phyloP scores from a whole-genome alignment of 2,797 vertebrate genomes.

The Trachurus trachurus region DNA sequence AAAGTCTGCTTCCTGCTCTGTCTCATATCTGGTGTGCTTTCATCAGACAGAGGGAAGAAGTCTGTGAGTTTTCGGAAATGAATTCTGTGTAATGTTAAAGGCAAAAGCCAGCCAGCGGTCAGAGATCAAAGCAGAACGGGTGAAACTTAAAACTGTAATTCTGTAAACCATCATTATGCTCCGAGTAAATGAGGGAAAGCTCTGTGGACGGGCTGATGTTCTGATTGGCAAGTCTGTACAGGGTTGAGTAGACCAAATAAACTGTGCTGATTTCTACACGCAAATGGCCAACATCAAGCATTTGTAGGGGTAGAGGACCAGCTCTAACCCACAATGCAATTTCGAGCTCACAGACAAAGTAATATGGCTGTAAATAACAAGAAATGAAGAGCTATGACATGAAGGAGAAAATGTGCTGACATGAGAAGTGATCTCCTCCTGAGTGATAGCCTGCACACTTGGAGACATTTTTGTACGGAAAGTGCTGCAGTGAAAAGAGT shows the following conservation, averaged over 20 bases:
- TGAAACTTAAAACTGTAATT: conserved; percentile 86
- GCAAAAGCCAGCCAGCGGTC: conserved; percentile 70
- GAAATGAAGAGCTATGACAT: conserved; percentile 58
- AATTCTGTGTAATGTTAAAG: conserved; percentile 80
- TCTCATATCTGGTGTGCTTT: conserved; percentile 83
- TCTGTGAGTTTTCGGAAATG: conserved; percentile 73
- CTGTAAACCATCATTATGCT: conserved; percentile 81
- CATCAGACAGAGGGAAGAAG: conserved; percentile 77
- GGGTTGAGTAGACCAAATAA: conserved; percentile 79
- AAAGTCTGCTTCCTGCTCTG: conserved; percentile 83
- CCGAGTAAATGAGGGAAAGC: conserved; percentile 69
- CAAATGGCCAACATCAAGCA: conserved; percentile 61
- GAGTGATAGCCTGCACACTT: conserved; percentile 86
- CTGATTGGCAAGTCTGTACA: conserved; percentile 73
- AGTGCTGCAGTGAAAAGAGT: conserved; percentile 87
- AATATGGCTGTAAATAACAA: conserved; percentile 58
- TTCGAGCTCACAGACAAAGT: conserved; percentile 47
- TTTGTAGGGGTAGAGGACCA: background rate
- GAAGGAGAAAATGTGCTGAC: conserved; percentile 68
- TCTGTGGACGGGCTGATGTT: conserved; percentile 48
- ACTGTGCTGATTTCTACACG: conserved; percentile 76
- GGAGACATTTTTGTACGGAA: conserved; percentile 87
- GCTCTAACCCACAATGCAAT: conserved; percentile 56
- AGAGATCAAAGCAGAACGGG: conserved; percentile 79
- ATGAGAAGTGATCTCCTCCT: conserved; percentile 82